phyloP scores from a whole-genome alignment of 2,797 vertebrate species.

The Furcifer pardalis region DNA sequence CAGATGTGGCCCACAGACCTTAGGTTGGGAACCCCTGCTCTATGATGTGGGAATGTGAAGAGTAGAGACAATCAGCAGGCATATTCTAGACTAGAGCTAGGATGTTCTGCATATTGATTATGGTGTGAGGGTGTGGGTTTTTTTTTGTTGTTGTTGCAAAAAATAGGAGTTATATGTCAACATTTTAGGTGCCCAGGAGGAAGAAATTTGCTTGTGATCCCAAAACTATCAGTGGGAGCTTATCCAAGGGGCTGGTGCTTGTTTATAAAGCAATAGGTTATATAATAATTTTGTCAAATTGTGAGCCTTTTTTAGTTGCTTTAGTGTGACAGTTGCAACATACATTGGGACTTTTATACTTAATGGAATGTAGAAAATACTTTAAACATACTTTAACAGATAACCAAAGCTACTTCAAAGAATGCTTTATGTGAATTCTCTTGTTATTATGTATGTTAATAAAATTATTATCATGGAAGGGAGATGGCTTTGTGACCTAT shows the following conservation, averaged over 20 bases:
- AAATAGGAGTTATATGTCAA: neutral
- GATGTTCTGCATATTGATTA: conserved; percentile 1
- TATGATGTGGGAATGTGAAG: neutral
- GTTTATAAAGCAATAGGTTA: no score
- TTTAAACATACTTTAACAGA: conserved; percentile 11
- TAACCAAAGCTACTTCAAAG: conserved; percentile 15
- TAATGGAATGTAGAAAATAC: neutral
- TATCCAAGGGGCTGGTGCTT: neutral
- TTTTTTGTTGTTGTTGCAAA: neutral
- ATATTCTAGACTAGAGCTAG: neutral
- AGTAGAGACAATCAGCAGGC: neutral
- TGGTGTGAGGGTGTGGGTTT: neutral
- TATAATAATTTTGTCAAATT: neutral
- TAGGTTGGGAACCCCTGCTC: no score
- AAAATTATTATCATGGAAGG: neutral
- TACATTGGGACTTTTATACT: neutral
- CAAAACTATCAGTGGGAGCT: neutral
- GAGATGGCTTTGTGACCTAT: conserved; percentile 15
- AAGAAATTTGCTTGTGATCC: conserved; percentile 1
- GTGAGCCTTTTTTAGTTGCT: neutral
- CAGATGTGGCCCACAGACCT: no score
- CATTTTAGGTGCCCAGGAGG: neutral
- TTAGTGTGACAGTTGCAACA: neutral
- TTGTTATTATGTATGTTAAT: neutral
- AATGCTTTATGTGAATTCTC: conserved; percentile 32